Evolutionary conservation across 1,140 invertebrate genomes (phyloP), one percentile per base, ranked within the genome.

Genomic region (Macrobrachium nipponense): DNA sequence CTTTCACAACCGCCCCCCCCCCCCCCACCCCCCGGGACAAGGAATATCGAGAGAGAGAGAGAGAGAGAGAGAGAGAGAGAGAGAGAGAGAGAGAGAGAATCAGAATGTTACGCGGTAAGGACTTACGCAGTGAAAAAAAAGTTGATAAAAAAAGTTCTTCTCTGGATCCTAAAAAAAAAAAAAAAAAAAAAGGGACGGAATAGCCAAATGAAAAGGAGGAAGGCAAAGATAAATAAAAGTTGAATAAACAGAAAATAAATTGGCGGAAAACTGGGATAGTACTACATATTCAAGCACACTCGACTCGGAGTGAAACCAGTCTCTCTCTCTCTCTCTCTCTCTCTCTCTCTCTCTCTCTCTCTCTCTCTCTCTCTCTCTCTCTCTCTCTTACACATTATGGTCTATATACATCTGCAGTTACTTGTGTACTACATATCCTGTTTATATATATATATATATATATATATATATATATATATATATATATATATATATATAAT

Each of bases 311-410:
- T n/a, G 68, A 14, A 36, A 6, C 23, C 7, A 23, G 10, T 72
- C 17, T 5, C 68, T 72, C 68, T 20, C n/a, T 72, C 15, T 20
- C 68, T 72, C 68, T 72, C 68, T 72, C 68, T 72, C 68, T 72
- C 68, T 72, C 68, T 72, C 62, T 64, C 62, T 64, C 62, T 64
- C 62, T 5, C 68, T 20, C n/a, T 72, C 15, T 20, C 68, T 72
- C 68, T 72, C 68, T 72, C 68, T 72, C 68, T 72, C 68, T 72
- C 68, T 72, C 62, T 64, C 62, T 64, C 62, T 64, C 62, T 36
- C 27, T 36, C 27, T 36, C 27, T 36, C 27, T 36, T 4, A 2
- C 27, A 2, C 27, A 1, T 36, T 36, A 36, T 36, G 27, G 27
- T 36, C 27, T 36, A 36, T 4, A 36, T 36, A 36, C 27, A 36